Conservation (phyloP, 2,113 vertebrate species). For the Miniopterus natalensis region DNA sequence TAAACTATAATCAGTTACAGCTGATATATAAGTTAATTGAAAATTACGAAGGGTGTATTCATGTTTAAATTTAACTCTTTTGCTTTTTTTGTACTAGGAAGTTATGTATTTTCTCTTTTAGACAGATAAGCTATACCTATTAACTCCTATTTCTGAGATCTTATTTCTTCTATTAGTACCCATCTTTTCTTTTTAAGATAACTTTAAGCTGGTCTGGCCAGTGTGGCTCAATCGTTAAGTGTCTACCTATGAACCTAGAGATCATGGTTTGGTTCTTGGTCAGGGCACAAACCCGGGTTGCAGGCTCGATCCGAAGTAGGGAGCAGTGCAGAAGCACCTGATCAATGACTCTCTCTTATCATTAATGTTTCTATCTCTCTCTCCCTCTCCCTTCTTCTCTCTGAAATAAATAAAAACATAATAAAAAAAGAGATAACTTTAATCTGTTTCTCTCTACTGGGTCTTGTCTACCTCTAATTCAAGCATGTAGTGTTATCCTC, state of each 20-base stretch:
- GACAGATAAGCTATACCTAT: neutral
- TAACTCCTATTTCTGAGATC: neutral
- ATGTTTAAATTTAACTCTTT: conserved; percentile 43
- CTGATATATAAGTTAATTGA: conserved; percentile 25
- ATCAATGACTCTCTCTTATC: too few relatives aligned
- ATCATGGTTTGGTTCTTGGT: too few relatives aligned
- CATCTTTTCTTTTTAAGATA: neutral
- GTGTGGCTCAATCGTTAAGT: too few relatives aligned
- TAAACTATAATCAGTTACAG: neutral
- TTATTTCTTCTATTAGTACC: neutral
- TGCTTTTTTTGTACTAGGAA: neutral
- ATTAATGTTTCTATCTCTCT: too few relatives aligned
- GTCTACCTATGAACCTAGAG: too few relatives aligned
- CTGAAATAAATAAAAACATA: too few relatives aligned
- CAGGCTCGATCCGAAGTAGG: too few relatives aligned
- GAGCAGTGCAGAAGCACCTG: too few relatives aligned
- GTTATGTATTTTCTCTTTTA: neutral
- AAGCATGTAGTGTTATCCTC: neutral
- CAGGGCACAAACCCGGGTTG: too few relatives aligned
- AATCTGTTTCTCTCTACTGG: neutral
- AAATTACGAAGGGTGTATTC: conserved; percentile 20
- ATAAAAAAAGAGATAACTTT: neutral
- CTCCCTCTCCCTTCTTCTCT: too few relatives aligned
- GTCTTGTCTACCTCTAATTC: neutral
- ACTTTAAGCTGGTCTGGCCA: too few relatives aligned